Percentiles rank a stretch among this genome's conserved stretches.
phyloP scores from a whole-genome alignment of 1,140 invertebrate species.

The Cydia pomonella region DNA sequence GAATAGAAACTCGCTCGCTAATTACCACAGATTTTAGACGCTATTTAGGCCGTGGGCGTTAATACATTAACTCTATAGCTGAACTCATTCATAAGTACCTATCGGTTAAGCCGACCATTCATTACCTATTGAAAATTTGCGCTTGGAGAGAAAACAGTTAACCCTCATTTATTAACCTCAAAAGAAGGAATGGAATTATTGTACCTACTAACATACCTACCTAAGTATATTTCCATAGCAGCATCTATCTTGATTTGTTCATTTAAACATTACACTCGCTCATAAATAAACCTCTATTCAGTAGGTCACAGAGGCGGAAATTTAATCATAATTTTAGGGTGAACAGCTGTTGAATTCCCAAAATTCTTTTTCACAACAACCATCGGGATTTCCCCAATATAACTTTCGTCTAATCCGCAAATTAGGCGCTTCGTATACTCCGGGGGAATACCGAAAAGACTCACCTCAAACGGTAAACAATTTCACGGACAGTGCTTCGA shows the following conservation, averaged over 20 bases:
- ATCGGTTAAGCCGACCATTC: neutral
- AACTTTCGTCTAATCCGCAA: constrained; percentile 32
- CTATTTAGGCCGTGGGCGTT: too few species aligned
- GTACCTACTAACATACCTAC: too few species aligned
- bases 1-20: too few species aligned
- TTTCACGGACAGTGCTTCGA: constrained; percentile 73
- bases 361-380: constrained; percentile 10
- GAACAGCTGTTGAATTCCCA: constrained; percentile 9
- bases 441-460: constrained; percentile 44
- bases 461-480: constrained; percentile 72
- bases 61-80: too few species aligned
- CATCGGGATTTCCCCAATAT: constrained; percentile 31
- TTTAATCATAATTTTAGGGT: neutral
- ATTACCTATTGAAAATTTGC: neutral
- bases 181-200: neutral
- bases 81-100: too few species aligned
- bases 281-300: constrained; percentile 1
- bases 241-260: neutral
- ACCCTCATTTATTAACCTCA: neutral
- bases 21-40: too few species aligned
- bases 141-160: neutral
- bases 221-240: too few species aligned
- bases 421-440: constrained; percentile 28
- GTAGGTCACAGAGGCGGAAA: neutral
- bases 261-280: neutral